Evolutionary conservation across 2,888 invertebrate genomes (phyloP).

Genomic region (Therioaphis trifolii): DNA sequence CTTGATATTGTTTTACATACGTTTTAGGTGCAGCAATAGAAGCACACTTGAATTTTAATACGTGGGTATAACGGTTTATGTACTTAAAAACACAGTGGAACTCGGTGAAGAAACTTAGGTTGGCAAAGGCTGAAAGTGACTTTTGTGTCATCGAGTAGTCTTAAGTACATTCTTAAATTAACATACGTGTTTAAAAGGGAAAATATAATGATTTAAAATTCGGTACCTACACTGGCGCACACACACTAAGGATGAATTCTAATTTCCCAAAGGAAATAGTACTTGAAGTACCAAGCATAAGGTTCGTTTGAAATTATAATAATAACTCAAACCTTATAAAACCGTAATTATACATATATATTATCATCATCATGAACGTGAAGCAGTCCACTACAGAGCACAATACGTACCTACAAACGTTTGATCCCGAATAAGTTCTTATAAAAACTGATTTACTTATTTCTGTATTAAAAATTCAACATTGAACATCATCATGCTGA

Average conservation of each 20-base stretch:
- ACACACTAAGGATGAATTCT: not conserved
- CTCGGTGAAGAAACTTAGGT: not conserved
- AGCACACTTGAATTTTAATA: not conserved
- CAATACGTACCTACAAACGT: no score
- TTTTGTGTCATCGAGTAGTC: slow-evolving; percentile 13
- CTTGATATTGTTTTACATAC: not conserved
- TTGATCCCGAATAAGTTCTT: no score
- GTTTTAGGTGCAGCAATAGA: not conserved
- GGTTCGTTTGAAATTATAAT: not conserved
- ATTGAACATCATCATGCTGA: no score
- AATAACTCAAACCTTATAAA: not conserved
- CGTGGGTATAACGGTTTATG: not conserved
- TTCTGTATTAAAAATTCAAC: no score
- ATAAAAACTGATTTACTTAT: no score
- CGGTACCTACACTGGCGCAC: not conserved
- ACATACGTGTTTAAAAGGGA: slow-evolving; percentile 23
- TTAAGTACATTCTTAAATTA: slow-evolving; percentile 23
- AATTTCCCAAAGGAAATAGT: slow-evolving; percentile 5
- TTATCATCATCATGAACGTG: no score
- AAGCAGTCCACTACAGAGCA: no score
- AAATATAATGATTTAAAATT: slow-evolving; percentile 11
- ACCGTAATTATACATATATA: no score
- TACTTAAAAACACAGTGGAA: not conserved
- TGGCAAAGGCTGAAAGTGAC: not conserved
- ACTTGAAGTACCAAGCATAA: not conserved